Conservation (phyloP, 2,113 vertebrate genomes). For the Peucedramus taeniatus region DNA sequence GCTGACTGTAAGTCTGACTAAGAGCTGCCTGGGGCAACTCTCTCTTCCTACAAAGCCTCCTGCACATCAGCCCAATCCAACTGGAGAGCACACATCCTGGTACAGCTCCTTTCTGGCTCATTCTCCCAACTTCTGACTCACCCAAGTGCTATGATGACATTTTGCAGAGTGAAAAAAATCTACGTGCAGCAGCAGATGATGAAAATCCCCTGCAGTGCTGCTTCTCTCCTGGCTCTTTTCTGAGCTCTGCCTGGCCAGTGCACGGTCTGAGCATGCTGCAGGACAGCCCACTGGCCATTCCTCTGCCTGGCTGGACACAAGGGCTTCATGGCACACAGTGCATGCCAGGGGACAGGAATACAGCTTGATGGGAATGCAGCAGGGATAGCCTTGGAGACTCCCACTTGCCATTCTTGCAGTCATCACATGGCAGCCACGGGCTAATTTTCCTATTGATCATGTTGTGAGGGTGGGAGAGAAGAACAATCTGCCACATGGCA, state of each 20-base stretch:
- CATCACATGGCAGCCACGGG: not conserved
- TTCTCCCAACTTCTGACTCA: conserved; percentile 20
- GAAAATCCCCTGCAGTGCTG: not conserved
- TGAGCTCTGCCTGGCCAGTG: not conserved
- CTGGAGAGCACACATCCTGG: not conserved
- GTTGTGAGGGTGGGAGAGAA: not conserved
- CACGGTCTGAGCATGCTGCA: rapidly evolving
- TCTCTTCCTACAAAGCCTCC: not conserved
- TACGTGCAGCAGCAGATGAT: not conserved
- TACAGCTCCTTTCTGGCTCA: not conserved
- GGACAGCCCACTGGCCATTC: not conserved
- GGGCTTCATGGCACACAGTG: rapidly evolving
- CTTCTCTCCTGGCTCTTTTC: not conserved
- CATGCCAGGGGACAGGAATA: not conserved
- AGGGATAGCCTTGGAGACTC: not conserved
- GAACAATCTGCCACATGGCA: not conserved
- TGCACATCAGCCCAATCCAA: not conserved
- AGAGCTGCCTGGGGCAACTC: not conserved
- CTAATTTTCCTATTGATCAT: not conserved
- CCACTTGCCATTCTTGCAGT: not conserved
- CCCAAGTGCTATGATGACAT: not conserved
- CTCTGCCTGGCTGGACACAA: not conserved
- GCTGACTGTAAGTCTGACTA: not conserved
- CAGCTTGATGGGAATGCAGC: not conserved
- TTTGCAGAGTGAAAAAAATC: not conserved